Base-by-base conservation (phyloP, 2,113 vertebrate species). In the Alectura lathami region DNA sequence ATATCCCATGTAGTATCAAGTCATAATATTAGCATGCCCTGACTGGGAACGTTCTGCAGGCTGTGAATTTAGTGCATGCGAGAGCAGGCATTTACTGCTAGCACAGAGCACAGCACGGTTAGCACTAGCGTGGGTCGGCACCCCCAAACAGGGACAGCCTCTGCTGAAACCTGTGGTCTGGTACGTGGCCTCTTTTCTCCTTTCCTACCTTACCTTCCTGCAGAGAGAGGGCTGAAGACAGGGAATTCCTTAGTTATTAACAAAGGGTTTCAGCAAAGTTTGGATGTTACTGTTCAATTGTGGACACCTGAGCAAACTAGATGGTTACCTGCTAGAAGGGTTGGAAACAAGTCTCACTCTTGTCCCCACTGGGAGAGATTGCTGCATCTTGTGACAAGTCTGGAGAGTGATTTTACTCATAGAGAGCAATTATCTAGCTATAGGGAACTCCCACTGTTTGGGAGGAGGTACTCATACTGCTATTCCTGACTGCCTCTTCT, bases 1-100 rank as follows among this genome's bases (percentile, higher is more conserved):
- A 96, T 94, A 94, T 45, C 89, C 38, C 32, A 18, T 84, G 50
- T 94, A 94, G 92, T 96, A 93, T 95, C 95, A 90, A 83, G 47
- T 80, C 83, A 88, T 83, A 88, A 80, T 91, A 94, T 83, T 92
- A 91, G 68, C 54, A 83, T 78, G 88, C 79, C 68, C 80, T 78
- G 75, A 76, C 67, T 88, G 73, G 70, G 54, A 91, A 60, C 70
- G 42, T 94, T 91, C 79, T 84, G 80, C 83, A 54, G 92, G 83
- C 82, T 93, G 90, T 88, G 79, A 92, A 88, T 94, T 86, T 88
- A 83, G 80, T 59, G 42, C 57, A 40, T 74, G 63, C 18, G 3
- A 74, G 57, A 77, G 50, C 16, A 88, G 80, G 75, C 45, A 48
- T 67, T 83, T 86, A 17, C 73, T 93, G 48, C 38, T 90, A 34